A percentile compares a stretch with the other conserved stretches of the same genome.
These are phyloP conservation scores for Clivina fossor DNA, from an alignment of 2,888 invertebrate genomes.

Conservation along the genomic window DNA sequence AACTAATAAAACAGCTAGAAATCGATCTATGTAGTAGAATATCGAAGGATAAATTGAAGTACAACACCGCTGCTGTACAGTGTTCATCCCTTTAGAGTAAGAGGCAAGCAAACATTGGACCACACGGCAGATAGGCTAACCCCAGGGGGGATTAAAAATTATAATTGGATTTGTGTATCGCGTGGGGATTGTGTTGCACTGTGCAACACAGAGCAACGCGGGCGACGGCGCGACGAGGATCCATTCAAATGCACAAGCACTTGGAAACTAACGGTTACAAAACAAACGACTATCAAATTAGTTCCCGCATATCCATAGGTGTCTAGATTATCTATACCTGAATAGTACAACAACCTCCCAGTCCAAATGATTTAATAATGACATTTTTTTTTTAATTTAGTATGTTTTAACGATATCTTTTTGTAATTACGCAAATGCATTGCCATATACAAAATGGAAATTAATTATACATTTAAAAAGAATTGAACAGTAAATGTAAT, in stretches of 20 bases:
- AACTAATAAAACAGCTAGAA: too few relatives aligned
- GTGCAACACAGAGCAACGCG: too few relatives aligned
- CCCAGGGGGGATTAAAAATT: constrained; percentile 53
- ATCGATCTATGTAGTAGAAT: constrained; percentile 10
- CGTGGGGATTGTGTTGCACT: constrained; percentile 37
- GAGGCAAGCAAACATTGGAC: constrained; percentile 48
- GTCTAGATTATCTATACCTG: constrained; percentile 18
- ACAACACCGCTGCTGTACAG: constrained; percentile 7
- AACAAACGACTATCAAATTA: constrained; percentile 28
- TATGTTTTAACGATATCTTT: too few relatives aligned
- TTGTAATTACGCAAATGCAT: too few relatives aligned
- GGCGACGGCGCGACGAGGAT: too few relatives aligned
- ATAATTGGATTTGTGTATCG: constrained; percentile 52
- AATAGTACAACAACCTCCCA: constrained; percentile 4
- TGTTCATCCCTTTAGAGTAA: constrained; percentile 31
- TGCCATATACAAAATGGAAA: too few relatives aligned
- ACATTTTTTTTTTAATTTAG: too few relatives aligned
- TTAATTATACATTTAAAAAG: too few relatives aligned
- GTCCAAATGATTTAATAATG: too few relatives aligned
- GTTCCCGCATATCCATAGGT: constrained; percentile 21
- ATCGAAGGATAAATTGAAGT: constrained; percentile 2
- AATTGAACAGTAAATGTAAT: too few relatives aligned
- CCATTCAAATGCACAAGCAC: too few relatives aligned
- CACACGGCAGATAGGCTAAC: constrained; percentile 40
- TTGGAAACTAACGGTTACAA: constrained; percentile 16